phyloP scores from a whole-genome alignment of 1,140 invertebrate genomes.

The Philopotamus ludificatus region DNA sequence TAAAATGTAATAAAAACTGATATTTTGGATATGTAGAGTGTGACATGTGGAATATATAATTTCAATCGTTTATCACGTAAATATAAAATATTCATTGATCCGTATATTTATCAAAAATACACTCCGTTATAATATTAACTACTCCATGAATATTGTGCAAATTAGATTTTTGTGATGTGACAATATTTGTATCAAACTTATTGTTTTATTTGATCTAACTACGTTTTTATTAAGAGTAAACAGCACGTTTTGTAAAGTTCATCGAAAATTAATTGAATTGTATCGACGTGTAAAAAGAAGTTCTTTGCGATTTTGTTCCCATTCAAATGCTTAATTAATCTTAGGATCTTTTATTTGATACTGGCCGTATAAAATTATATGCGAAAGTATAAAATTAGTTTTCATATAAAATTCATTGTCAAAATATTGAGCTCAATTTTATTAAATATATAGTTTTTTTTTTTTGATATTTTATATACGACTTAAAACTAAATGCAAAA shows the following conservation, averaged over 20 bases:
- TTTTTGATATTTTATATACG: too few relatives aligned
- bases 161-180: conserved; percentile 34
- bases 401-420: conserved; percentile 20
- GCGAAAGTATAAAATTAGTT: background rate
- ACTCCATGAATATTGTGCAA: conserved; percentile 35
- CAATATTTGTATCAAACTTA: too few relatives aligned
- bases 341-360: too few relatives aligned
- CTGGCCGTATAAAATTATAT: background rate
- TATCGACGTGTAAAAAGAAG: too few relatives aligned
- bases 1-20: conserved; percentile 38
- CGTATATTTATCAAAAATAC: conserved; percentile 42
- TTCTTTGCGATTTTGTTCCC: conserved; percentile 10
- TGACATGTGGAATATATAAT: conserved; percentile 36
- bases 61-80: conserved; percentile 38
- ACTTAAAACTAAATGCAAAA: too few relatives aligned
- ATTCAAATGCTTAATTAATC: background rate
- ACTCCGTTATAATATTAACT: conserved; percentile 35
- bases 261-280: background rate
- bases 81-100: conserved; percentile 36
- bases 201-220: background rate
- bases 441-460: too few relatives aligned
- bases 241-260: background rate
- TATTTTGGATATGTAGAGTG: conserved; percentile 39
- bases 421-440: conserved; percentile 19
- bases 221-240: background rate